Conservation (phyloP, 2,113 vertebrate genomes). For the Hippopotamus amphibius region DNA sequence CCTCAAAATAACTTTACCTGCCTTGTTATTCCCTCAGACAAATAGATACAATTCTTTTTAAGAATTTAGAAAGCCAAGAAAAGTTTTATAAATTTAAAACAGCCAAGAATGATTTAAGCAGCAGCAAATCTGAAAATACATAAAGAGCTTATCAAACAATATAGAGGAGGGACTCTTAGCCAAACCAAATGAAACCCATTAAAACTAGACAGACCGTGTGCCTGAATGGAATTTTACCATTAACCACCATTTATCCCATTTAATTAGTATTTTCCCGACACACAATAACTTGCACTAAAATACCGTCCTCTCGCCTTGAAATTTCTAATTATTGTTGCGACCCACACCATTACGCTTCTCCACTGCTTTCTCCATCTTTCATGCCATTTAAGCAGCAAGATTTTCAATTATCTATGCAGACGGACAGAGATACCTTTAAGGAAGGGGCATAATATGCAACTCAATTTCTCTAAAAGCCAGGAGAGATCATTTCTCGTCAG, state of each 20-base stretch:
- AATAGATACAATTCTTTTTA: slow-evolving; percentile 54
- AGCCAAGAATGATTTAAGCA: slow-evolving; percentile 49
- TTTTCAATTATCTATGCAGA: slow-evolving; percentile 90
- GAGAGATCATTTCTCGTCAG: slow-evolving; percentile 89
- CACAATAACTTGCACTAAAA: slow-evolving; percentile 88
- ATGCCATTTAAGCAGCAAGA: slow-evolving; percentile 85
- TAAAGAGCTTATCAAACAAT: slow-evolving; percentile 77
- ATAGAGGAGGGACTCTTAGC: slow-evolving; percentile 80
- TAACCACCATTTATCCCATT: slow-evolving; percentile 90
- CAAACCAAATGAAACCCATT: slow-evolving; percentile 88
- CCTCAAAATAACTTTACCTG: slow-evolving; percentile 42
- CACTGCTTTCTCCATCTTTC: slow-evolving; percentile 80
- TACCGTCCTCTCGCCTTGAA: slow-evolving; percentile 85
- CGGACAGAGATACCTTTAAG: slow-evolving; percentile 90
- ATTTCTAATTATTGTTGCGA: slow-evolving; percentile 88
- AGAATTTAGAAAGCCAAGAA: slow-evolving; percentile 18
- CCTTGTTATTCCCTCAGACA: slow-evolving; percentile 49
- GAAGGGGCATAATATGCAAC: slow-evolving; percentile 89
- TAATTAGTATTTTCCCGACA: slow-evolving; percentile 90
- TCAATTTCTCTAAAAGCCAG: slow-evolving; percentile 89
- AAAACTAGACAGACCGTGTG: slow-evolving; percentile 83
- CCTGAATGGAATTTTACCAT: slow-evolving; percentile 88
- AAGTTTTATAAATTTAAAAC: slow-evolving; percentile 74
- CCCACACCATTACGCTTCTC: slow-evolving; percentile 79
- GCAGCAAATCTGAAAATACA: slow-evolving; percentile 64